Conservation (phyloP, 2,113 vertebrate species). For the Puffinus mauretanicus region DNA sequence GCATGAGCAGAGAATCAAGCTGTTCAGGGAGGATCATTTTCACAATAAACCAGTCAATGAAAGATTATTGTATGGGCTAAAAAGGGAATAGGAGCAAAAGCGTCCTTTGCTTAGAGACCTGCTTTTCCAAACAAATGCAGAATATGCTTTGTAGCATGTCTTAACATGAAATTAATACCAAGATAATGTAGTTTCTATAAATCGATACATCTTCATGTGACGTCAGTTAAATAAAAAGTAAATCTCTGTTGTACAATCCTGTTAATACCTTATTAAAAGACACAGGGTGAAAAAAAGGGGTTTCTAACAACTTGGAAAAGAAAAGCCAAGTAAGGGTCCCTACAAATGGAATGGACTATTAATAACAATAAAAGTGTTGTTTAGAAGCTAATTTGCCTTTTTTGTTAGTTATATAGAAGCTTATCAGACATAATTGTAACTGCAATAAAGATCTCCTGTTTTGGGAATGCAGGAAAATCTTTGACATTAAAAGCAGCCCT, state of each 20-base stretch:
- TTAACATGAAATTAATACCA: background rate
- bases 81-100: background rate
- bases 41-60: background rate
- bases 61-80: background rate
- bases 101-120: background rate
- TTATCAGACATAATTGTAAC: background rate
- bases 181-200: background rate
- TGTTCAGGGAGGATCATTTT: background rate
- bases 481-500: background rate
- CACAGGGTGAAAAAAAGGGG: rapidly evolving
- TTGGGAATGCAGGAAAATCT: background rate
- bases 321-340: background rate
- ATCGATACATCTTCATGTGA: background rate
- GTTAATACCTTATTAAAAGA: background rate
- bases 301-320: background rate
- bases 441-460: background rate
- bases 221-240: background rate
- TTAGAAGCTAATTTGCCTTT: background rate
- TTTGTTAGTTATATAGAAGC: background rate
- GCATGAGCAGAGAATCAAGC: background rate
- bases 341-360: background rate
- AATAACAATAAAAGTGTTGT: background rate
- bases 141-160: background rate
- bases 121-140: background rate
- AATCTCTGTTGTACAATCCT: background rate